These are phyloP conservation scores for Thalassoma bifasciatum DNA, from an alignment of 2,113 vertebrate species.

Conservation along the genomic window DNA sequence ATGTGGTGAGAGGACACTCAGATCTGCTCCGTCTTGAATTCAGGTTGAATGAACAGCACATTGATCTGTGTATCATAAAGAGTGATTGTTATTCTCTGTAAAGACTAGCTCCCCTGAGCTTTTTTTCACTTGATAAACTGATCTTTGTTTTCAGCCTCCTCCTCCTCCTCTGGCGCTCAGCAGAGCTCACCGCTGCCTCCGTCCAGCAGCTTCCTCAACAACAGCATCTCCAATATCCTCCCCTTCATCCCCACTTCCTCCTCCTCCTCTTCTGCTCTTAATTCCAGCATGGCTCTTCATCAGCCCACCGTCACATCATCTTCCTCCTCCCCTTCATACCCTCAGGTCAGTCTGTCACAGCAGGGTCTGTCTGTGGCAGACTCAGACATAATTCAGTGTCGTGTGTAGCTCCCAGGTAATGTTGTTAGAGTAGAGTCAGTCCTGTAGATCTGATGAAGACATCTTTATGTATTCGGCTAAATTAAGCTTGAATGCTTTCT, in stretches of 20 bases:
- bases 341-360: slow-evolving; percentile 27
- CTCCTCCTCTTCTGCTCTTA: slow-evolving; percentile 20
- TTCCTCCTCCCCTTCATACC: slow-evolving; percentile 24
- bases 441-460: neutral
- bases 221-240: slow-evolving; percentile 1
- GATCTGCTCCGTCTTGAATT: too few species aligned
- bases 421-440: too few species aligned
- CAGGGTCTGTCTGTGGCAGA: slow-evolving; percentile 52
- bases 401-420: neutral
- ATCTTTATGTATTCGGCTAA: neutral
- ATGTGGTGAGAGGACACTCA: slow-evolving; percentile 45
- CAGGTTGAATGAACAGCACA: too few species aligned
- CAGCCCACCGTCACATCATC: slow-evolving; percentile 52
- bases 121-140: neutral
- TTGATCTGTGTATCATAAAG: too few species aligned
- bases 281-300: slow-evolving; percentile 34
- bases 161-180: slow-evolving; percentile 28
- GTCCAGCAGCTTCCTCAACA: slow-evolving; percentile 41
- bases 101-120: too few species aligned
- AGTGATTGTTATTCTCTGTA: too few species aligned
- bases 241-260: slow-evolving; percentile 30
- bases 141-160: slow-evolving; percentile 46
- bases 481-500: too few species aligned
- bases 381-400: slow-evolving; percentile 50
- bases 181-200: slow-evolving; percentile 33